Evolutionary conservation across 2,797 vertebrate species (phyloP).

Genomic region (Helicolenus hilgendorfi): DNA sequence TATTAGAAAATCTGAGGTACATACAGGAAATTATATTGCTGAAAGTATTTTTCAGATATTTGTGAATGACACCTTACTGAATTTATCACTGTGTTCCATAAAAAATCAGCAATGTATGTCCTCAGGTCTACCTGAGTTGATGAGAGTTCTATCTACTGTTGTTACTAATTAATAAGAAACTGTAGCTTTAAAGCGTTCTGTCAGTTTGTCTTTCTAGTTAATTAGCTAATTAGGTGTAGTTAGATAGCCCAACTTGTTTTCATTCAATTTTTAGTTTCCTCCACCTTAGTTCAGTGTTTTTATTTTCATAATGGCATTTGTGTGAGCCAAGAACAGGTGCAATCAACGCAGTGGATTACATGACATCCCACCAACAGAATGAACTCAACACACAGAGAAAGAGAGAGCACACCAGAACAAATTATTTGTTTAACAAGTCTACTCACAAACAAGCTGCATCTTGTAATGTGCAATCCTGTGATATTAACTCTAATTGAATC

Average conservation of each 20-base stretch:
- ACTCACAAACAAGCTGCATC: neutral
- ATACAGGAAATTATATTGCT: neutral
- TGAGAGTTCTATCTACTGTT: neutral
- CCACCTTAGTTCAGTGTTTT: neutral
- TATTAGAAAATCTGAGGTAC: neutral
- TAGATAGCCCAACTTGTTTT: neutral
- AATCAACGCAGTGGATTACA: too few relatives aligned
- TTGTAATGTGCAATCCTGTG: neutral
- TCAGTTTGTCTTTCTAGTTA: neutral
- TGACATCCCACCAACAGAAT: too few relatives aligned
- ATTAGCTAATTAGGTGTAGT: too few relatives aligned
- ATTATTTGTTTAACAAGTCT: neutral
- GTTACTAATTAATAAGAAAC: neutral
- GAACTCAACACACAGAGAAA: neutral
- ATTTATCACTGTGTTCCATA: neutral
- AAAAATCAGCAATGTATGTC: neutral
- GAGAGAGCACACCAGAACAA: neutral
- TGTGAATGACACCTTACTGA: neutral
- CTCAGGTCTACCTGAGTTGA: neutral
- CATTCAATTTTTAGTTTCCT: neutral
- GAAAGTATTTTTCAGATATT: neutral
- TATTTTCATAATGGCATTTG: too few relatives aligned
- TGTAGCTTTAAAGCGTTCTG: fast-evolving
- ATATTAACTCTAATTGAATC: neutral
- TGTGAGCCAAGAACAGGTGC: too few relatives aligned